Conservation (phyloP, 2,888 invertebrate genomes). For the Lasius fuliginosus region DNA sequence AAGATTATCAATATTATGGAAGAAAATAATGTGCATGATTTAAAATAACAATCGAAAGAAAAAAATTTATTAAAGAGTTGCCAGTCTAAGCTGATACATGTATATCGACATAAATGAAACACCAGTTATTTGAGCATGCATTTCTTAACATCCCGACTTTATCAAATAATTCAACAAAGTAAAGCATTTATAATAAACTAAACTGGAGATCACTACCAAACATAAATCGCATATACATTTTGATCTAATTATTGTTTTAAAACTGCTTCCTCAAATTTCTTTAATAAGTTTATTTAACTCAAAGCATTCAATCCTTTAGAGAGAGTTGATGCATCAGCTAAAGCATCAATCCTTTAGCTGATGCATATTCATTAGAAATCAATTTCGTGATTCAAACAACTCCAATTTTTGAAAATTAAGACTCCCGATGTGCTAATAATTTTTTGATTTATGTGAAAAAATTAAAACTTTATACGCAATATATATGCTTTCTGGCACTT, state of each 20-base stretch:
- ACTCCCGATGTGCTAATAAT: neutral
- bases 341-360: neutral
- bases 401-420: neutral
- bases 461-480: neutral
- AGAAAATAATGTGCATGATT: neutral
- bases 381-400: neutral
- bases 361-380: neutral
- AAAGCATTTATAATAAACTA: neutral
- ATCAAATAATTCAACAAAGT: neutral
- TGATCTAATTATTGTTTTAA: too few relatives aligned
- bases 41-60: neutral
- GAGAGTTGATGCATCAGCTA: neutral
- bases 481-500: neutral
- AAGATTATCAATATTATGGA: neutral
- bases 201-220: neutral
- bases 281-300: neutral
- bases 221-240: neutral
- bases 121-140: neutral
- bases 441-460: neutral
- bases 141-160: neutral
- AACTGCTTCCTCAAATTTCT: neutral
- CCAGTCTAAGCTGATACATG: neutral
- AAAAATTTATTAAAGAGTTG: conserved; percentile 4
- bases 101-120: neutral
- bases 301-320: neutral